phyloP scores from a whole-genome alignment of 1,140 invertebrate species.

The Bombus balteatus region DNA sequence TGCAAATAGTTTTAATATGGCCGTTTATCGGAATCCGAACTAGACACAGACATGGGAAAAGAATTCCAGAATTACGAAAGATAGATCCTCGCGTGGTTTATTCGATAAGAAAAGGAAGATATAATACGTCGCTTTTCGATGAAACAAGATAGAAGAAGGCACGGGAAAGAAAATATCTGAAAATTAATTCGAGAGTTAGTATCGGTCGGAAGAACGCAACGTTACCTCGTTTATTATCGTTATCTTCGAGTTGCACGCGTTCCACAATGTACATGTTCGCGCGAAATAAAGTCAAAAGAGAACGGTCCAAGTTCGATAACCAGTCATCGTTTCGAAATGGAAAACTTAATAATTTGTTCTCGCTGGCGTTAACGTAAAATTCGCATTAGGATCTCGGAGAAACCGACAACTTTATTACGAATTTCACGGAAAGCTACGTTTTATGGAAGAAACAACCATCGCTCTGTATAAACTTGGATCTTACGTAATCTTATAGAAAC shows the following conservation, averaged over 20 bases:
- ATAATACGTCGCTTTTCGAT: not conserved
- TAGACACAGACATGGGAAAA: too few relatives aligned
- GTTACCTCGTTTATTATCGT: slow-evolving; percentile 10
- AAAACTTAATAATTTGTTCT: not conserved
- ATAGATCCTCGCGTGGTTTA: too few relatives aligned
- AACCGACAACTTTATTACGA: not conserved
- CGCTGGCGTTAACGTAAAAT: not conserved
- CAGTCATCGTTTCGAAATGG: not conserved
- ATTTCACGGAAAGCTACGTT: not conserved
- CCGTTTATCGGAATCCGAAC: too few relatives aligned
- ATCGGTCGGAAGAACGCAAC: not conserved
- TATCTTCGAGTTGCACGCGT: not conserved
- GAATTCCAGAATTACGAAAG: too few relatives aligned
- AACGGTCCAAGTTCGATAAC: not conserved
- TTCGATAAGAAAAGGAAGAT: too few relatives aligned
- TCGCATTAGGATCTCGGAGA: not conserved
- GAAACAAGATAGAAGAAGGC: not conserved
- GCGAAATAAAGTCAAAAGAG: not conserved
- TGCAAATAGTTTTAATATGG: too few relatives aligned
- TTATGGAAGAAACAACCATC: too few relatives aligned
- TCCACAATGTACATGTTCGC: not conserved
- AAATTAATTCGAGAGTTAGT: slow-evolving; percentile 19
- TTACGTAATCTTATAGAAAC: not conserved
- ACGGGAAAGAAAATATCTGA: not conserved
- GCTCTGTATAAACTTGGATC: not conserved